phyloP scores from a whole-genome alignment of 1,140 invertebrate species.

The Leptopilina boulardi region DNA sequence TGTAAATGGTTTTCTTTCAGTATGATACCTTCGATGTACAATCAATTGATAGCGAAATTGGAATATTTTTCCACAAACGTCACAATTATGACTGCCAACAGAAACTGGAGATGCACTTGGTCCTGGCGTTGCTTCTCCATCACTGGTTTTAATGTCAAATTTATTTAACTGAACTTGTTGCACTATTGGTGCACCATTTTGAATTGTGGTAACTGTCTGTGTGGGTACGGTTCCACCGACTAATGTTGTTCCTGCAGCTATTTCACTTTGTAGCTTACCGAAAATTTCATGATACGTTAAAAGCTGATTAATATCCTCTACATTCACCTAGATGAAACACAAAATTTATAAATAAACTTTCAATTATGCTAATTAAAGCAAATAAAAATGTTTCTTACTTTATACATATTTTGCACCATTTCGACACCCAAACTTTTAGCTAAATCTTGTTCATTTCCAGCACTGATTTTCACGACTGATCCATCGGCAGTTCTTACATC shows the following conservation, averaged over 20 bases:
- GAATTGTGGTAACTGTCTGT: slow-evolving; percentile 73
- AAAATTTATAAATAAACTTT: slow-evolving; percentile 26
- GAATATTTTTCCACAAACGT: slow-evolving; percentile 90
- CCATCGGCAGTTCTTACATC: slow-evolving; percentile 82
- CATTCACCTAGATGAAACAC: slow-evolving; percentile 79
- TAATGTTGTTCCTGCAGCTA: slow-evolving; percentile 72
- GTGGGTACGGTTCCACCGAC: slow-evolving; percentile 75
- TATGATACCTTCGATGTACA: slow-evolving; percentile 89
- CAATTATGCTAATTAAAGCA: not conserved
- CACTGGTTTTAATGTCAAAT: slow-evolving; percentile 76
- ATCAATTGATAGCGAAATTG: slow-evolving; percentile 91
- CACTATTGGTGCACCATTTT: slow-evolving; percentile 71
- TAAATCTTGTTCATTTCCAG: slow-evolving; percentile 81
- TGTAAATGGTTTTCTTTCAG: slow-evolving; percentile 89
- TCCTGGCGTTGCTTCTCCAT: slow-evolving; percentile 75
- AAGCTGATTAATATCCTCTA: slow-evolving; percentile 88
- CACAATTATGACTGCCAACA: slow-evolving; percentile 84
- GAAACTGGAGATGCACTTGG: slow-evolving; percentile 76
- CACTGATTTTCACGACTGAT: slow-evolving; percentile 83
- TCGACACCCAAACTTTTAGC: slow-evolving; percentile 82
- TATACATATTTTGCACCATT: slow-evolving; percentile 87
- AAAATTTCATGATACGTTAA: slow-evolving; percentile 92
- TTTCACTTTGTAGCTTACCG: slow-evolving; percentile 84
- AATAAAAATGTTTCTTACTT: slow-evolving; percentile 72
- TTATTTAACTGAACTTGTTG: slow-evolving; percentile 78